These are phyloP conservation scores for Zaprionus tsacasi DNA, from an alignment of 1,140 invertebrate genomes.

Conservation along the genomic window DNA sequence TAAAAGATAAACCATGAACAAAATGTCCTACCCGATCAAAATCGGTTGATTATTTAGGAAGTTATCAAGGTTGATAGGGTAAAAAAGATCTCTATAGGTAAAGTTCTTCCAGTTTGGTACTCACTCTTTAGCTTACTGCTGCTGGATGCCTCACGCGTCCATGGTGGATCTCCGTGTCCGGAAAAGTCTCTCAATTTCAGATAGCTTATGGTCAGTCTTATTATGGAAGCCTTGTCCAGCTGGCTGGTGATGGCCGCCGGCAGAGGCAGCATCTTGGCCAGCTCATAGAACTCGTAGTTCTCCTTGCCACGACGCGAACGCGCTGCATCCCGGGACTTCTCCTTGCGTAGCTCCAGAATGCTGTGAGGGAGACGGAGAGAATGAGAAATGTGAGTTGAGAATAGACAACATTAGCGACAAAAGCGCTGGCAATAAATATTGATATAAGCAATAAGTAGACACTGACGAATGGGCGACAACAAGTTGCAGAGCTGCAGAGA, in stretches of 20 bases:
- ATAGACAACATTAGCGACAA: slow-evolving; percentile 16
- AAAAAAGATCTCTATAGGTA: too few relatives aligned
- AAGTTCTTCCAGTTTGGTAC: slow-evolving; percentile 47
- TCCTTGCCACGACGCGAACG: slow-evolving; percentile 97
- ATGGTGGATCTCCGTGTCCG: slow-evolving; percentile 96
- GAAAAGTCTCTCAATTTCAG: slow-evolving; percentile 98
- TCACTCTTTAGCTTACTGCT: slow-evolving; percentile 95
- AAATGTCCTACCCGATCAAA: too few relatives aligned
- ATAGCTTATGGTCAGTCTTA: slow-evolving; percentile 98
- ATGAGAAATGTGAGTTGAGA: slow-evolving; percentile 5
- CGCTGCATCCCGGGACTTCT: slow-evolving; percentile 98
- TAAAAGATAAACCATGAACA: too few relatives aligned
- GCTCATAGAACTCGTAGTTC: slow-evolving; percentile 99
- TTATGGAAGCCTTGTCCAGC: slow-evolving; percentile 99
- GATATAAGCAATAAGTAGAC: slow-evolving; percentile 64
- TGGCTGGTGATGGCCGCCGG: slow-evolving; percentile 98
- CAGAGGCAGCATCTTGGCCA: slow-evolving; percentile 98
- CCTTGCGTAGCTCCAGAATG: slow-evolving; percentile 97
- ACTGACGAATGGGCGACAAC: slow-evolving; percentile 57
- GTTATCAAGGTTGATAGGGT: too few relatives aligned
- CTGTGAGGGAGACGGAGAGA: slow-evolving; percentile 86
- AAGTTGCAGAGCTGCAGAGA: not conserved
- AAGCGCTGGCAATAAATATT: slow-evolving; percentile 54
- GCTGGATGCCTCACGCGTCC: slow-evolving; percentile 91
- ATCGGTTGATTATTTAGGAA: too few relatives aligned